phyloP scores from a whole-genome alignment of 53 echinoderm and acorn worm species.

The Temnopleurus reevesii region DNA sequence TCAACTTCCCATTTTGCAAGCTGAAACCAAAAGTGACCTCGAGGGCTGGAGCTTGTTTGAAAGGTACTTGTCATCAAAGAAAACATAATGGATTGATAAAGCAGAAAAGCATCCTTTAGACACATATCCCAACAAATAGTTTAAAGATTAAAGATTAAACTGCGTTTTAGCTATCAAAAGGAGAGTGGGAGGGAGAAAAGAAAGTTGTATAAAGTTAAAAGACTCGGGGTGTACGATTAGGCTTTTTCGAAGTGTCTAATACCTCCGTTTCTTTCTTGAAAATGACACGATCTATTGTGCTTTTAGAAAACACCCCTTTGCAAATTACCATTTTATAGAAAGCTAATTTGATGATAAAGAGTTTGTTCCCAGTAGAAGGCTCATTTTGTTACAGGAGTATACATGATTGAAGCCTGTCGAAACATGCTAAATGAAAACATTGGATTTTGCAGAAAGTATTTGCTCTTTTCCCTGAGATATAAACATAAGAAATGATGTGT shows the following conservation, averaged over 20 bases:
- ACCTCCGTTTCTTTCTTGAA: conserved; percentile 4
- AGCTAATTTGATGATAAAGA: neutral
- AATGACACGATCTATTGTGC: neutral
- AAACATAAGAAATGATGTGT: no score
- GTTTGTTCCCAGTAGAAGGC: no score
- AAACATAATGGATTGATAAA: conserved; percentile 10
- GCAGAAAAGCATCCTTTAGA: conserved; percentile 33
- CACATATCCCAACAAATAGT: conserved; percentile 28
- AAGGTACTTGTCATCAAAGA: neutral
- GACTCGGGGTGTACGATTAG: neutral
- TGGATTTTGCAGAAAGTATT: no score
- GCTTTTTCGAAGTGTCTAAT: neutral
- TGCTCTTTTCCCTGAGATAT: no score
- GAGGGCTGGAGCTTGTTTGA: conserved; percentile 8
- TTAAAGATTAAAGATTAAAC: conserved; percentile 43
- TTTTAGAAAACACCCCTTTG: neutral
- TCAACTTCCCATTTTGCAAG: conserved; percentile 21
- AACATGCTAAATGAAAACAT: no score
- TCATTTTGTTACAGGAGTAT: no score
- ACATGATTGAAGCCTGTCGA: no score
- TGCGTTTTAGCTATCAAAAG: neutral
- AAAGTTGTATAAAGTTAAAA: neutral
- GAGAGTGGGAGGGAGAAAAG: neutral
- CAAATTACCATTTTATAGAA: neutral
- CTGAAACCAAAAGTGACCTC: conserved; percentile 33